phyloP scores from a whole-genome alignment of 2,888 invertebrate species.

The Sylvicola fuscatus region DNA sequence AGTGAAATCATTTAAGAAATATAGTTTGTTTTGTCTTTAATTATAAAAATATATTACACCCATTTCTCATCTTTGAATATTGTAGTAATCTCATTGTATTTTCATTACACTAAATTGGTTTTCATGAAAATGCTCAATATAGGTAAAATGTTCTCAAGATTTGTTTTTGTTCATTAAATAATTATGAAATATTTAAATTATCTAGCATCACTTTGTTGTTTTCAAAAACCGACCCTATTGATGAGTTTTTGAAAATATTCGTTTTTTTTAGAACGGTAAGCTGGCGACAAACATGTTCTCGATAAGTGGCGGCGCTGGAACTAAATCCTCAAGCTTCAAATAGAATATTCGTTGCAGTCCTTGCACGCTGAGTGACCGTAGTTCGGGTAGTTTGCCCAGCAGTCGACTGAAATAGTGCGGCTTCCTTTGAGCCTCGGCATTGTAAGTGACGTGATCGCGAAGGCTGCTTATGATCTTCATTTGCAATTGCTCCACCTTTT shows the following conservation, averaged over 20 bases:
- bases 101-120: too few relatives aligned
- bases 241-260: neutral
- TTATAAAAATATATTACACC: too few relatives aligned
- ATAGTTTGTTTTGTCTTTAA: too few relatives aligned
- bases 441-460: constrained; percentile 88
- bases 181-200: too few relatives aligned
- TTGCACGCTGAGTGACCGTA: constrained; percentile 80
- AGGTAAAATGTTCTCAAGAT: too few relatives aligned
- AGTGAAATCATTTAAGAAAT: too few relatives aligned
- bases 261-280: constrained; percentile 57
- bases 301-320: constrained; percentile 79
- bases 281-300: constrained; percentile 92
- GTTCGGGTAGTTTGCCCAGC: constrained; percentile 78
- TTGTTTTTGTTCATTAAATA: too few relatives aligned
- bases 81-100: too few relatives aligned
- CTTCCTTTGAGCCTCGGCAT: constrained; percentile 70
- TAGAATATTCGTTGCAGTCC: constrained; percentile 89
- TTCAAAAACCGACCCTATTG: too few relatives aligned
- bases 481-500: constrained; percentile 83
- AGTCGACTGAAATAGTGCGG: constrained; percentile 87
- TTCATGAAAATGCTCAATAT: too few relatives aligned
- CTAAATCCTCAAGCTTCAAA: constrained; percentile 77
- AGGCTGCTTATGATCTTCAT: constrained; percentile 92
- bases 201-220: too few relatives aligned
- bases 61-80: too few relatives aligned